Evolutionary conservation across 1,140 invertebrate genomes (phyloP).

Genomic region (Aplysia californica): DNA sequence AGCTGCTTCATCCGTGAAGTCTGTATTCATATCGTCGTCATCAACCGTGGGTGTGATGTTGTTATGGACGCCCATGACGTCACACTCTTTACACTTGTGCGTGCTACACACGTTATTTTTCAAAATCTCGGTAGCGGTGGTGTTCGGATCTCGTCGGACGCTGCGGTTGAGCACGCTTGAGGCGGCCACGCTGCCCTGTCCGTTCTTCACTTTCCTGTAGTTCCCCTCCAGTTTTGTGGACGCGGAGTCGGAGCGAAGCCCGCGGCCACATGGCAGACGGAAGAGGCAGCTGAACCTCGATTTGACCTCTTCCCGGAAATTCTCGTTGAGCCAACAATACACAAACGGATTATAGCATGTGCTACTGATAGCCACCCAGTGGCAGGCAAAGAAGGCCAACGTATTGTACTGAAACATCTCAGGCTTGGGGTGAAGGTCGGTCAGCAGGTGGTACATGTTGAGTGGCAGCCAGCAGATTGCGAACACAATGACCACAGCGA

Average conservation of each 20-base stretch:
- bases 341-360: conserved; percentile 73
- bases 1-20: conserved; percentile 19
- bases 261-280: background rate
- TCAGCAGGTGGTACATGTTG: conserved; percentile 70
- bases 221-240: background rate
- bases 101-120: background rate
- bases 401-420: conserved; percentile 50
- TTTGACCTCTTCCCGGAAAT: conserved; percentile 59
- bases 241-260: conserved; percentile 2
- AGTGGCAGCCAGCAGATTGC: conserved; percentile 71
- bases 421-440: conserved; percentile 68
- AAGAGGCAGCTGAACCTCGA: conserved; percentile 49
- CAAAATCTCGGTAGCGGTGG: conserved; percentile 4
- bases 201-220: background rate
- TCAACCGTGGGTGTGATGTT: background rate
- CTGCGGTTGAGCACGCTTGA: background rate
- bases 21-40: conserved; percentile 4
- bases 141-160: conserved; percentile 5
- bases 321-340: conserved; percentile 71
- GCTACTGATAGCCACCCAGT: conserved; percentile 72
- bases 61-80: background rate
- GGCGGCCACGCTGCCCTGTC: background rate
- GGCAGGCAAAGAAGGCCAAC: conserved; percentile 69
- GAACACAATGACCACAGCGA: conserved; percentile 69
- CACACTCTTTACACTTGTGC: background rate